A percentile compares a stretch with the other conserved stretches of the same genome.
phyloP scores from a whole-genome alignment of 2,888 invertebrate genomes.

The Ditula angustiorana region DNA sequence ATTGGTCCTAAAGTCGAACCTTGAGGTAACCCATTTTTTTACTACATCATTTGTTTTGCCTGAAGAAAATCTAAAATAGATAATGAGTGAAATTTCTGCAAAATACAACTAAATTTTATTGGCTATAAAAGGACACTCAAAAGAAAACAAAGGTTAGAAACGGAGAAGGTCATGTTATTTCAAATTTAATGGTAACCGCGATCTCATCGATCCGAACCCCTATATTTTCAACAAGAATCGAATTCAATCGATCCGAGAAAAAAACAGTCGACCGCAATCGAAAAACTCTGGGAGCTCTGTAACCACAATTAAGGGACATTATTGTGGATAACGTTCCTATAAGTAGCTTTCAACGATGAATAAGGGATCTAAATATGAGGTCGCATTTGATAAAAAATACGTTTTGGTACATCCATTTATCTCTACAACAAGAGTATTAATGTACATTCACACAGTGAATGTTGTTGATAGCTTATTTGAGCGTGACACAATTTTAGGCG shows the following conservation, averaged over 20 bases:
- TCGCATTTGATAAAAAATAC: not conserved
- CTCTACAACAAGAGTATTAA: not conserved
- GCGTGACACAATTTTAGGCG: too few relatives aligned
- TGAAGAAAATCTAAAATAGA: not conserved
- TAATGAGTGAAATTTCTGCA: not conserved
- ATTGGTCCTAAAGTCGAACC: not conserved
- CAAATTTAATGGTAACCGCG: slow-evolving; percentile 32
- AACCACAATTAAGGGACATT: slow-evolving; percentile 41
- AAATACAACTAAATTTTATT: too few relatives aligned
- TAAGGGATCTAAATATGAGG: slow-evolving; percentile 10
- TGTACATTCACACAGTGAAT: too few relatives aligned
- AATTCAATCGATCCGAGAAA: slow-evolving; percentile 60
- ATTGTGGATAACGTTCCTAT: slow-evolving; percentile 23
- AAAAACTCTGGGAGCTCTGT: slow-evolving; percentile 28
- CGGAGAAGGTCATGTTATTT: not conserved
- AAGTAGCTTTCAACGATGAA: slow-evolving; percentile 7
- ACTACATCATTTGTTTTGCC: not conserved
- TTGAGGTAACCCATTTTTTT: not conserved
- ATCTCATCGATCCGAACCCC: slow-evolving; percentile 47
- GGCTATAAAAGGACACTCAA: too few relatives aligned
- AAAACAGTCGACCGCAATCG: slow-evolving; percentile 52
- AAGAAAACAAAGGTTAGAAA: not conserved
- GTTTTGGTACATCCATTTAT: not conserved
- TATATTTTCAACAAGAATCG: slow-evolving; percentile 53
- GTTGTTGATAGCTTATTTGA: too few relatives aligned